Conservation (phyloP, 2,113 vertebrate species). For the Hippocampus guttulatus region DNA sequence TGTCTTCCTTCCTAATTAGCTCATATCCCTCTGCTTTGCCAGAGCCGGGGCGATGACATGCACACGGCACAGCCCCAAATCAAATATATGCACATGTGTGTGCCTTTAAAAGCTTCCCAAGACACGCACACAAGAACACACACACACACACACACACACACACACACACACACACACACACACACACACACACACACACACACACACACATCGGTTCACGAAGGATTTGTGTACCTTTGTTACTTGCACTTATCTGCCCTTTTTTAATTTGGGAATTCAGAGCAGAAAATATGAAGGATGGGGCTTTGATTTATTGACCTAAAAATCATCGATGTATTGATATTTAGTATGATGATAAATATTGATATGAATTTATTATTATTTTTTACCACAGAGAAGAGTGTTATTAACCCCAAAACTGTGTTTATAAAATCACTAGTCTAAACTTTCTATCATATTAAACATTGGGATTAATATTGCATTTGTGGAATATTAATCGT, state of each 20-base stretch:
- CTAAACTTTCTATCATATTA: no score
- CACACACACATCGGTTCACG: no score
- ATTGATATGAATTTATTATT: no score
- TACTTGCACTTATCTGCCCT: constrained; percentile 20
- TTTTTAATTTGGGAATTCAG: constrained; percentile 41
- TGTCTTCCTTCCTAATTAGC: constrained; percentile 65
- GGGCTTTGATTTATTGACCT: background rate
- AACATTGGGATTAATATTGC: no score
- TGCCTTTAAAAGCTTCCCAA: constrained; percentile 14
- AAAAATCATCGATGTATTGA: background rate
- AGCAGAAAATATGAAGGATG: constrained; percentile 22
- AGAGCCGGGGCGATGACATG: constrained; percentile 55
- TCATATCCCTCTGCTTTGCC: constrained; percentile 60
- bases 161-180: background rate
- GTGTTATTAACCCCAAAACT: no score
- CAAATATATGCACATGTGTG: constrained; percentile 36
- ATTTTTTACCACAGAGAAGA: no score
- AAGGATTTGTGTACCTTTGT: background rate
- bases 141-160: background rate
- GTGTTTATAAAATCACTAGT: no score
- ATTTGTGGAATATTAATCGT: no score
- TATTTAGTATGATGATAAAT: no score
- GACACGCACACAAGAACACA: background rate
- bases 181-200: constrained; percentile 12
- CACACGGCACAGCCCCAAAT: constrained; percentile 54